Evolutionary conservation across 2,888 invertebrate species (phyloP).

Genomic region (Drosophila hamatofila): DNA sequence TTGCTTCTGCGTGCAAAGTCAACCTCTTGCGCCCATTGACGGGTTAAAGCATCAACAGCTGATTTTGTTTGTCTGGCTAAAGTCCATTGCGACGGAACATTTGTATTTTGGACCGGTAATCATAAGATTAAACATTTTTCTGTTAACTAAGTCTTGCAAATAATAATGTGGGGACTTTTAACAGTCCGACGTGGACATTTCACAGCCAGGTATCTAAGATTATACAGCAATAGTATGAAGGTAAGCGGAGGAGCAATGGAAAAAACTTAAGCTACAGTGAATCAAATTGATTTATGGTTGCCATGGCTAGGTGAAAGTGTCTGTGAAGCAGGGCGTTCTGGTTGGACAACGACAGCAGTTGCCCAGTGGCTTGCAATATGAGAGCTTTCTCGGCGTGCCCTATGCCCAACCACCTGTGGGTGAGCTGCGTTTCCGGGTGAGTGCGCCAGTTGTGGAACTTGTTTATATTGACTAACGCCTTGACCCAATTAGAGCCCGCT

Average conservation of each 20-base stretch:
- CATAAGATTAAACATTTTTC: constrained; percentile 27
- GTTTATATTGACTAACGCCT: not conserved
- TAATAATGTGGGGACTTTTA: constrained; percentile 25
- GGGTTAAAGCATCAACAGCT: constrained; percentile 53
- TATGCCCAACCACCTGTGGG: constrained; percentile 87
- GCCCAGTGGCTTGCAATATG: constrained; percentile 84
- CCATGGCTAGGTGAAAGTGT: constrained; percentile 69
- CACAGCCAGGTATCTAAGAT: not conserved
- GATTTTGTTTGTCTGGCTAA: constrained; percentile 27
- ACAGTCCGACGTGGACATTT: constrained; percentile 12
- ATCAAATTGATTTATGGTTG: not conserved
- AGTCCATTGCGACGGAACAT: constrained; percentile 16
- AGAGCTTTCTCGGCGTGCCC: constrained; percentile 87
- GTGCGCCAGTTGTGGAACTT: not conserved
- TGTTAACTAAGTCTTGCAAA: not conserved
- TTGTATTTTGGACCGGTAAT: constrained; percentile 1
- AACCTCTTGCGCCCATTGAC: not conserved
- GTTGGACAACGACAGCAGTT: constrained; percentile 85
- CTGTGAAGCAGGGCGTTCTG: constrained; percentile 86
- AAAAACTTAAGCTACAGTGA: not conserved
- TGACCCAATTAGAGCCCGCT: constrained; percentile 71
- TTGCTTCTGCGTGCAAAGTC: not conserved
- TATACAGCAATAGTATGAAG: constrained; percentile 59
- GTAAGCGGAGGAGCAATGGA: constrained; percentile 21
- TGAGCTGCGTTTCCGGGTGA: constrained; percentile 83